phyloP scores from a whole-genome alignment of 1,140 invertebrate species.

The Orchestia grillus region DNA sequence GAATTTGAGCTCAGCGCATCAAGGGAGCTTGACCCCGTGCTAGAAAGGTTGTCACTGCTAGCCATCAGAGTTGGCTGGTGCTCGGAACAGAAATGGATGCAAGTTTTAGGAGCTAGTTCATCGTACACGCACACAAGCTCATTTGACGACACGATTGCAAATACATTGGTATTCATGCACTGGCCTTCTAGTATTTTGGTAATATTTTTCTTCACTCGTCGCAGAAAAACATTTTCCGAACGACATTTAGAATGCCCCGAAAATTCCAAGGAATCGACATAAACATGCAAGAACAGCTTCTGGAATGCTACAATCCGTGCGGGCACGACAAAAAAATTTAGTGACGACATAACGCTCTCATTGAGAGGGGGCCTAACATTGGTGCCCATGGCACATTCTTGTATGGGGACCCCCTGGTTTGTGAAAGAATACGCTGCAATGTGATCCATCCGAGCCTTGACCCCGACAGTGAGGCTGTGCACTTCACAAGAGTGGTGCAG shows the following conservation, averaged over 20 bases:
- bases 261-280: neutral
- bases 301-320: conserved; percentile 37
- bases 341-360: neutral
- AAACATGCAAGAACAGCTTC: neutral
- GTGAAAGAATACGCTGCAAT: neutral
- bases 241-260: neutral
- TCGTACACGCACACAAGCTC: neutral
- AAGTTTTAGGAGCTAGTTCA: neutral
- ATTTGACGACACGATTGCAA: neutral
- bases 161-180: neutral
- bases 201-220: conserved; percentile 15
- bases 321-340: neutral
- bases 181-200: neutral
- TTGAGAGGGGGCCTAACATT: neutral
- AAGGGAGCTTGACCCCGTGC: neutral
- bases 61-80: neutral
- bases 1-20: neutral
- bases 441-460: neutral
- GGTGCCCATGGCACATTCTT: neutral
- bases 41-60: neutral
- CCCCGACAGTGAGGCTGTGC: neutral
- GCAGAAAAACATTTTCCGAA: neutral
- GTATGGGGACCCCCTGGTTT: neutral
- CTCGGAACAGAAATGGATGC: conserved; percentile 20
- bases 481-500: neutral